phyloP scores from a whole-genome alignment of 2,113 vertebrate genomes.

The Leiothrix lutea region DNA sequence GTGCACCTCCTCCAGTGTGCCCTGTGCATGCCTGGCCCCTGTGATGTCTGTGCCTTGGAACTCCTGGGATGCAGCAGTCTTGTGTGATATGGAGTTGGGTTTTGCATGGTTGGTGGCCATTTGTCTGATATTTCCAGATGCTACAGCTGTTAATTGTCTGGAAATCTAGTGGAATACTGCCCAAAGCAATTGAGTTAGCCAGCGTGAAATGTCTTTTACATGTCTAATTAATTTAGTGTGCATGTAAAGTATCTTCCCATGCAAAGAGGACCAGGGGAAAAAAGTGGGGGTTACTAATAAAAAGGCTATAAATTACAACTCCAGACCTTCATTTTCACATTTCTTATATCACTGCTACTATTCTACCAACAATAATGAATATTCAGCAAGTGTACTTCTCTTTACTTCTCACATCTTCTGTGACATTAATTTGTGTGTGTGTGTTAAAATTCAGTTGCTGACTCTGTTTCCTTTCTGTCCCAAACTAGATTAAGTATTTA shows the following conservation, averaged over 20 bases:
- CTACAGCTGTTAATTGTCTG: constrained; percentile 32
- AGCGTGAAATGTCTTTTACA: neutral
- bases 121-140: constrained; percentile 42
- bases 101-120: constrained; percentile 4
- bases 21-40: neutral
- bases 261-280: neutral
- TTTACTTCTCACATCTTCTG: neutral
- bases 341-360: neutral
- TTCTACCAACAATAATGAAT: neutral
- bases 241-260: neutral
- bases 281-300: neutral
- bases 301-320: neutral
- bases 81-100: neutral
- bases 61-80: neutral
- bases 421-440: rapidly evolving
- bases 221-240: constrained; percentile 11
- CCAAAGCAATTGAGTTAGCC: constrained; percentile 5
- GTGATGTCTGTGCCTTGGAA: neutral
- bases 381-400: neutral
- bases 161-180: constrained; percentile 38
- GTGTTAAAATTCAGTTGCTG: neutral
- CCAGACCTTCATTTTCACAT: neutral
- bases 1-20: neutral
- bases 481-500: neutral
- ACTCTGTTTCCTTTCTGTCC: neutral